Evolutionary conservation across 2,888 invertebrate species (phyloP), one percentile per base, ranked within the genome.

Genomic region (Fragum whitleyi): DNA sequence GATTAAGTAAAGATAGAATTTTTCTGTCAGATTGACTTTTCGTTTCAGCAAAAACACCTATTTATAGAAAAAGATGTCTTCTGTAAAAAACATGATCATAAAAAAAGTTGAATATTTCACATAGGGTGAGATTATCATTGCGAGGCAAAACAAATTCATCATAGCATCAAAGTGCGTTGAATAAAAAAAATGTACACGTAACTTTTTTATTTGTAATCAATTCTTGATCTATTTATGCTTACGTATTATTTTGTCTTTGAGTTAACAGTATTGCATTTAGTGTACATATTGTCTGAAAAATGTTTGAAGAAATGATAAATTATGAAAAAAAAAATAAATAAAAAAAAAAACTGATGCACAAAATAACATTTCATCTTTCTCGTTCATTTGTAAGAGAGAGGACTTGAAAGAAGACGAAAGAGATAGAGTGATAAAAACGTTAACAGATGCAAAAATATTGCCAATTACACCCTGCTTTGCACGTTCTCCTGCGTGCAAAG

Each of bases 231-330:
- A 19, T 47, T 9, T 47, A 47, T 47, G 47, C 14, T 47, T 47
- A 47, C 47, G 47, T 16, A 47, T 47, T 47, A 16, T 47, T 47
- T 47, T 47, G 14, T 14, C n/a, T 14, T 9, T 19, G n/a, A 47
- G 47, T 47, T 47, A 47, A 47, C 47, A 47, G 47, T 47, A 47
- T 47, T 47, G 47, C 47, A 47, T 47, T 47, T 47, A 47, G n/a
- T 47, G 5, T 47, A 47, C 47, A 47, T 47, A 47, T 47, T 47
- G 47, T 47, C 14, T 47, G 47, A 47, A 47, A 47, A 47, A 47
- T 47, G 47, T 47, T 47, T 19, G 5, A 16, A 47, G 14, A 16
- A n/a, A n/a, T n/a, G n/a, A n/a, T n/a, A 47, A 47, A 47, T 47
- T 5, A 47, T 47, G 14, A n/a, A n/a, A n/a, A n/a, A n/a, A n/a